phyloP scores from a whole-genome alignment of 2,888 invertebrate species.

The Conops quadrifasciatus region DNA sequence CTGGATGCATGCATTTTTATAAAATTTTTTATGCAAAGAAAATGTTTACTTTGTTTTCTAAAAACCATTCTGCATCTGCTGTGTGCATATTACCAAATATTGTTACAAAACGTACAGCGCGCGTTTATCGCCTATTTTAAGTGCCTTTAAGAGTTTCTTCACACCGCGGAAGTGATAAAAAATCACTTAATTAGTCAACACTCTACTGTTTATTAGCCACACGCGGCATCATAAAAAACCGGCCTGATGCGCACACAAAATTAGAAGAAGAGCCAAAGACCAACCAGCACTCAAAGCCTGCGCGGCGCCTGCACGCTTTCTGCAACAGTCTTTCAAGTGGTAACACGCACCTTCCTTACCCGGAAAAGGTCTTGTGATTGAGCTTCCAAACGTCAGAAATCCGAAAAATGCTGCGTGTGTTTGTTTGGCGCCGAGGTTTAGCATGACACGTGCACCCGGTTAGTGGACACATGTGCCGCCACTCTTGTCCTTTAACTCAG shows the following conservation, averaged over 20 bases:
- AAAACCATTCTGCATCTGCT: not conserved
- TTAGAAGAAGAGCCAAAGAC: constrained; percentile 23
- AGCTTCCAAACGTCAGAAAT: not conserved
- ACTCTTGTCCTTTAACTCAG: constrained; percentile 22
- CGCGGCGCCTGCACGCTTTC: constrained; percentile 17
- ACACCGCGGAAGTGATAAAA: constrained; percentile 7
- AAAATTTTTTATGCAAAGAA: no score
- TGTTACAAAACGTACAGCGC: not conserved
- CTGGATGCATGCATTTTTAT: no score
- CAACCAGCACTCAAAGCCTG: no score
- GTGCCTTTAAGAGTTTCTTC: constrained; percentile 1
- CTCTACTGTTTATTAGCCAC: constrained; percentile 41
- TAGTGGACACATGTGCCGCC: constrained; percentile 39
- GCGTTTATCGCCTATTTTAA: not conserved
- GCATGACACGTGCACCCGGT: constrained; percentile 28
- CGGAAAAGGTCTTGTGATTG: constrained; percentile 12
- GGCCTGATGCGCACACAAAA: not conserved
- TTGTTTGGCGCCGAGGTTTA: constrained; percentile 28
- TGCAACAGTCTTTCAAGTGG: constrained; percentile 33
- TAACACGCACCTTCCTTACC: constrained; percentile 33
- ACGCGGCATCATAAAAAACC: constrained; percentile 34
- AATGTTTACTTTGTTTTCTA: no score
- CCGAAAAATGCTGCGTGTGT: not conserved
- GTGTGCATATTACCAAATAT: not conserved
- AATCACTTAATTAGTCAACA: constrained; percentile 18